Evolutionary conservation across 2,113 vertebrate genomes (phyloP), one percentile per base, ranked within the genome.

Genomic region (Paraplagusia blochii): DNA sequence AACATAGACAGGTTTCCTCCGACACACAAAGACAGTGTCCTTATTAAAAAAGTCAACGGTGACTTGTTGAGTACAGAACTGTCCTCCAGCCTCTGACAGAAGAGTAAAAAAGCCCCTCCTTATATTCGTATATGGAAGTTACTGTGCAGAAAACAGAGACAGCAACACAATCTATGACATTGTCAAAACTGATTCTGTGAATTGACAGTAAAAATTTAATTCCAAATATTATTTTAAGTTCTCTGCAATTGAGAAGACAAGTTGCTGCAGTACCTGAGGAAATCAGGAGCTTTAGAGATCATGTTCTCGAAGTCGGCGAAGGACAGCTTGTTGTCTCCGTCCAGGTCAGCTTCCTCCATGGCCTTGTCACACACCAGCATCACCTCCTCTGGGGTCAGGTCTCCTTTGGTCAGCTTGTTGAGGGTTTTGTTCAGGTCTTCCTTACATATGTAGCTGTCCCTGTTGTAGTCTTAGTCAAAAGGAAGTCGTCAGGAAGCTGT

Each of bases 51-150:
- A 6, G 22, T 29, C 22, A 29, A 29, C 3, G 22, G 22, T 29
- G 3, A 29, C 22, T 29, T 29, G 6, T 6, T 29, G 22, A 29
- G 22, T 29, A 29, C 22, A 29, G 22, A 29, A 29, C 22, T 29
- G 22, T 29, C 22, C 22, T 29, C 22, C 22, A 29, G 3, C 22
- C 22, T 29, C 22, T 29, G 22, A 29, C 6, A 29, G 22, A 29
- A 29, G 53, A 44, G 43, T 46, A 48, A 61, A 47, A 51, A 35
- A n/a, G n/a, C n/a, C n/a, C 19, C 19, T 53, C 40, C 34, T 98
- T 89, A 98, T 88, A 98, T 97, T 80, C 95, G 91, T 88, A 98
- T 90, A 80, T 98, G 96, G 83, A 98, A 98, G 69, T 95, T 98
- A 88, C 95, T 98, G 86, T 33, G 86, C 11, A 60, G 10, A 44